Evolutionary conservation across 2,888 invertebrate genomes (phyloP).

Genomic region (Frankliniella fusca): DNA sequence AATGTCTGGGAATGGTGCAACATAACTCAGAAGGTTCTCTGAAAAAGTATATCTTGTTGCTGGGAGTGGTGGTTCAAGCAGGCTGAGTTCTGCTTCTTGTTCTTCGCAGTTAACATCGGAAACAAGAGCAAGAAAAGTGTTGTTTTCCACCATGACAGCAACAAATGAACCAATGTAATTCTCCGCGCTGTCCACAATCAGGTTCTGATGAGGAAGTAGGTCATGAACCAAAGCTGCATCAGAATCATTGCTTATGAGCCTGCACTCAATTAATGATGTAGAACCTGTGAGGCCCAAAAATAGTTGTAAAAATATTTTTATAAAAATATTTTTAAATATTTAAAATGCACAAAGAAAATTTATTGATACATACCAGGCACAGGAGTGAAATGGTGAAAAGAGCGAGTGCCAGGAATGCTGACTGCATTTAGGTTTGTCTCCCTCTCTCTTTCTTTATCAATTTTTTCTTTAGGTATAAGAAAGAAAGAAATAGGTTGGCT

Average conservation of each 20-base stretch:
- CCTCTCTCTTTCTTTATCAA: background rate
- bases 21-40: background rate
- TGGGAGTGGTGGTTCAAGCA: background rate
- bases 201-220: too few relatives aligned
- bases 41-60: background rate
- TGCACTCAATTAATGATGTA: background rate
- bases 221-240: background rate
- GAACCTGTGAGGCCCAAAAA: background rate
- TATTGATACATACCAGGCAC: background rate
- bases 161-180: background rate
- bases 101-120: background rate
- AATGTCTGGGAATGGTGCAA: background rate
- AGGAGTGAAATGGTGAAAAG: background rate
- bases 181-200: too few relatives aligned
- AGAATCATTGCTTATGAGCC: background rate
- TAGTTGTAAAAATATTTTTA: background rate
- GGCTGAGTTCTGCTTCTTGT: background rate
- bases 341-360: background rate
- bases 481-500: background rate
- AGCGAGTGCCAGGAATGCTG: background rate
- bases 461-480: background rate
- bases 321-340: background rate
- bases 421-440: background rate
- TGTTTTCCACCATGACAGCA: background rate
- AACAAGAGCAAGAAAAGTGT: background rate